A percentile compares a stretch with the other conserved stretches of the same genome.
These are phyloP conservation scores for Aspiorhynchus laticeps DNA, from an alignment of 2,113 vertebrate species.

Conservation along the genomic window DNA sequence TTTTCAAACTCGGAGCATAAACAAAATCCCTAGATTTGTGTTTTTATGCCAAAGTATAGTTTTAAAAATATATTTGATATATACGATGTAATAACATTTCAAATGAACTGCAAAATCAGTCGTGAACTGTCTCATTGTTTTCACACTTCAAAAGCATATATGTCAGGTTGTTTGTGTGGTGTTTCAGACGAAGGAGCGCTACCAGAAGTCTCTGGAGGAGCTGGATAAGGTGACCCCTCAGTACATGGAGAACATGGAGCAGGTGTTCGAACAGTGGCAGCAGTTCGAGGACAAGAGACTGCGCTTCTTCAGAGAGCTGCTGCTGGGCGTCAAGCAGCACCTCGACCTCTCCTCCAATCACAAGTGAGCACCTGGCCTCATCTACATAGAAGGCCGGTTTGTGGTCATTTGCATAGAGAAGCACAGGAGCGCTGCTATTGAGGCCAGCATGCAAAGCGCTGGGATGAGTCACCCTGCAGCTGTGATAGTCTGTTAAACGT, in stretches of 20 bases:
- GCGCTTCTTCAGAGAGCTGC: conserved; percentile 87
- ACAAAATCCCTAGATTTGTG: too few relatives aligned
- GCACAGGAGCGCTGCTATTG: not conserved
- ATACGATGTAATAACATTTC: too few relatives aligned
- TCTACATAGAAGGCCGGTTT: not conserved
- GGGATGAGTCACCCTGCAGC: not conserved
- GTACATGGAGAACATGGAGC: conserved; percentile 99
- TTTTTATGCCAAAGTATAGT: too few relatives aligned
- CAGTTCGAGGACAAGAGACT: conserved; percentile 94
- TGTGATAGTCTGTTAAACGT: not conserved
- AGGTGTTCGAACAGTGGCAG: conserved; percentile 96
- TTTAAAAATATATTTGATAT: too few relatives aligned
- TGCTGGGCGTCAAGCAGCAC: conserved; percentile 92
- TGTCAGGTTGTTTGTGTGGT: not conserved
- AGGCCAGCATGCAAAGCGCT: not conserved
- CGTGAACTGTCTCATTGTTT: too few relatives aligned
- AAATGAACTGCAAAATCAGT: too few relatives aligned
- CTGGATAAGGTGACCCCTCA: conserved; percentile 89
- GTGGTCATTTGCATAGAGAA: not conserved
- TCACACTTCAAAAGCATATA: too few relatives aligned
- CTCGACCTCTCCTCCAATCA: conserved; percentile 90
- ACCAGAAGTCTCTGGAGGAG: conserved; percentile 91
- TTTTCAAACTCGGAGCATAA: too few relatives aligned
- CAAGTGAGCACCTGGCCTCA: conserved; percentile 74
- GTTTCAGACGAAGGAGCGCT: conserved; percentile 89